Evolutionary conservation across 30 jellyfish, hydroid and myxozoan species (phyloP).

Genomic region (Turritopsis dohrnii): DNA sequence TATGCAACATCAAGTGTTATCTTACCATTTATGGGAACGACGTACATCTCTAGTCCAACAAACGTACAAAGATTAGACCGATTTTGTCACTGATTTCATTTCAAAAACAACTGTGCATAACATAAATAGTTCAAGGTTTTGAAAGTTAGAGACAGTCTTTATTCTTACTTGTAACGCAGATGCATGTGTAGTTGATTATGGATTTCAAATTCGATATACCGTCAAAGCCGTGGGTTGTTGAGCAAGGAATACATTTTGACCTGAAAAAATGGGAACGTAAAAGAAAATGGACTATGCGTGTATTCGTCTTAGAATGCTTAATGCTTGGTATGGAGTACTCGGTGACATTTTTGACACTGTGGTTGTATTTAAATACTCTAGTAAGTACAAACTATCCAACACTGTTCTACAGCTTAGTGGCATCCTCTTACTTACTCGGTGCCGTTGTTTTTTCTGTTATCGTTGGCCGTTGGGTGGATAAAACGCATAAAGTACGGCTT

Average conservation of each 20-base stretch:
- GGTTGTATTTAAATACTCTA: conserved; percentile 26
- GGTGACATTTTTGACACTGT: conserved; percentile 29
- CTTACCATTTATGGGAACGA: not conserved
- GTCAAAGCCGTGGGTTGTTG: not conserved
- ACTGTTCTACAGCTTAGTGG: conserved; percentile 26
- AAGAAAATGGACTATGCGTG: conserved; percentile 21
- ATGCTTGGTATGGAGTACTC: conserved; percentile 40
- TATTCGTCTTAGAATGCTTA: conserved; percentile 6
- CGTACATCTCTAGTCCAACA: not conserved
- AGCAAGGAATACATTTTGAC: not conserved
- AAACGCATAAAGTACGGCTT: conserved; percentile 17
- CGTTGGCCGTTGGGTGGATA: conserved; percentile 35
- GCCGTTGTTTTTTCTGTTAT: conserved; percentile 12
- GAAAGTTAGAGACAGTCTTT: not conserved
- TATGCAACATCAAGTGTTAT: not conserved
- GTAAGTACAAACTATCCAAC: conserved; percentile 15
- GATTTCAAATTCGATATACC: not conserved
- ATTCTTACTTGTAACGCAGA: too few species aligned
- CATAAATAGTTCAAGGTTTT: not conserved
- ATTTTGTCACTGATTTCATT: not conserved
- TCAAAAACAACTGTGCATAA: not conserved
- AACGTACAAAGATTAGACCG: not conserved
- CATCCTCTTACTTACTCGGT: conserved; percentile 28
- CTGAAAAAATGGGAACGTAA: conserved; percentile 19
- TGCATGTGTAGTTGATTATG: too few species aligned